These are phyloP conservation scores for Scolanthus callimorphus DNA, from an alignment of 92 coral and sea anemone species.

Conservation along the genomic window DNA sequence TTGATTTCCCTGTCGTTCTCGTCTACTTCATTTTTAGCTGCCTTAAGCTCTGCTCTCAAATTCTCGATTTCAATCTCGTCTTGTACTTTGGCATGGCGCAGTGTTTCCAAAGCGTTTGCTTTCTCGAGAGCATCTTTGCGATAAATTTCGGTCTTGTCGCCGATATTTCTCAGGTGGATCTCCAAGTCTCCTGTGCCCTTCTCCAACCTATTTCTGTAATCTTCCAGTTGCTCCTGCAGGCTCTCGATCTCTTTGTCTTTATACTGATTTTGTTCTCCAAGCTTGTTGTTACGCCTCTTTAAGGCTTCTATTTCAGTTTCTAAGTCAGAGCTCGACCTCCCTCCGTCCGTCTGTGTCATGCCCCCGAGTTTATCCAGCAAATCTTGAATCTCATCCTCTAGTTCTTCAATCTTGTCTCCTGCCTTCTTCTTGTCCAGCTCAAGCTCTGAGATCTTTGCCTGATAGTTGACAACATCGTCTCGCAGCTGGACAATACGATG, in stretches of 20 bases:
- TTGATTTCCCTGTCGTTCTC: conserved; percentile 40
- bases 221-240: conserved; percentile 38
- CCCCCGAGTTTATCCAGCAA: conserved; percentile 37
- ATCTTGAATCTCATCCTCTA: conserved; percentile 39
- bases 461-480: conserved; percentile 39
- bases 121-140: conserved; percentile 62
- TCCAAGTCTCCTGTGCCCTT: conserved; percentile 46
- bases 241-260: conserved; percentile 42
- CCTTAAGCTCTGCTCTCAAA: conserved; percentile 37
- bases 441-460: conserved; percentile 30
- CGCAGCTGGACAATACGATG: conserved; percentile 32
- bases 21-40: conserved; percentile 10
- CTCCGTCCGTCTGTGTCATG: conserved; percentile 33
- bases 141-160: conserved; percentile 51
- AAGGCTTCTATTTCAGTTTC: conserved; percentile 24
- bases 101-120: conserved; percentile 35
- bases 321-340: conserved; percentile 23
- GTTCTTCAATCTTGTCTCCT: conserved; percentile 33
- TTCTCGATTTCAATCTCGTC: conserved; percentile 45
- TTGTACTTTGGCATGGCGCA: conserved; percentile 48
- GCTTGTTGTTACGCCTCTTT: conserved; percentile 31
- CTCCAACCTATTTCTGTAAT: conserved; percentile 50
- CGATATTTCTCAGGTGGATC: conserved; percentile 52
- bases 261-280: conserved; percentile 32
- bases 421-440: conserved; percentile 24